These are phyloP conservation scores for Oxytorus armatus DNA, from an alignment of 2,888 invertebrate genomes.

Conservation along the genomic window DNA sequence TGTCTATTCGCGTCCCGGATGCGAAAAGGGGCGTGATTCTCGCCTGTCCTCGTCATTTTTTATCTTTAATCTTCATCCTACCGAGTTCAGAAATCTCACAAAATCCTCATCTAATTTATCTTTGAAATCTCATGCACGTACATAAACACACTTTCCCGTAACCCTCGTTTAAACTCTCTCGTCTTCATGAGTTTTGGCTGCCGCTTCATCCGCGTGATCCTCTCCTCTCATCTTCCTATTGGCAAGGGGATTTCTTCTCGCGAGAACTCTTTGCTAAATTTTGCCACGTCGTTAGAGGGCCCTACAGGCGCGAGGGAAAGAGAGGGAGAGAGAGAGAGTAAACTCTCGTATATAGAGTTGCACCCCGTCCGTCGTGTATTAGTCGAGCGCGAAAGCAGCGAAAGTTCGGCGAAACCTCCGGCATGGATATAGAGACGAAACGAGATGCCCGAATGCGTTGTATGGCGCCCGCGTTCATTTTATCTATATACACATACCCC, in stretches of 20 bases:
- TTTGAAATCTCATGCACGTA: constrained; percentile 8
- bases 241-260: constrained; percentile 1
- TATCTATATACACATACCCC: constrained; percentile 19
- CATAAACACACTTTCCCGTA: background rate
- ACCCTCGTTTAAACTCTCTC: background rate
- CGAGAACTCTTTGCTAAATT: constrained; percentile 41
- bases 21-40: background rate
- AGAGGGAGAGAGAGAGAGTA: constrained; percentile 8
- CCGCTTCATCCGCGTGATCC: constrained; percentile 13
- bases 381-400: constrained; percentile 32
- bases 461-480: background rate
- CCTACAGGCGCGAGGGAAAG: background rate
- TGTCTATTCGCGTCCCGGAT: constrained; percentile 20
- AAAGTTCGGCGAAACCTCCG: constrained; percentile 41
- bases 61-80: background rate
- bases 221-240: constrained; percentile 4
- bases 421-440: constrained; percentile 23
- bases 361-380: constrained; percentile 25
- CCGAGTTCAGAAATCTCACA: background rate
- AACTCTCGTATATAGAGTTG: constrained; percentile 14
- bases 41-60: background rate
- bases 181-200: constrained; percentile 22
- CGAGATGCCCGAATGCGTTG: constrained; percentile 28
- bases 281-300: constrained; percentile 34
- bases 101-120: constrained; percentile 28